Evolutionary conservation across 2,797 vertebrate genomes (phyloP), one percentile per base, ranked within the genome.

Genomic region (Microhierax caerulescens): DNA sequence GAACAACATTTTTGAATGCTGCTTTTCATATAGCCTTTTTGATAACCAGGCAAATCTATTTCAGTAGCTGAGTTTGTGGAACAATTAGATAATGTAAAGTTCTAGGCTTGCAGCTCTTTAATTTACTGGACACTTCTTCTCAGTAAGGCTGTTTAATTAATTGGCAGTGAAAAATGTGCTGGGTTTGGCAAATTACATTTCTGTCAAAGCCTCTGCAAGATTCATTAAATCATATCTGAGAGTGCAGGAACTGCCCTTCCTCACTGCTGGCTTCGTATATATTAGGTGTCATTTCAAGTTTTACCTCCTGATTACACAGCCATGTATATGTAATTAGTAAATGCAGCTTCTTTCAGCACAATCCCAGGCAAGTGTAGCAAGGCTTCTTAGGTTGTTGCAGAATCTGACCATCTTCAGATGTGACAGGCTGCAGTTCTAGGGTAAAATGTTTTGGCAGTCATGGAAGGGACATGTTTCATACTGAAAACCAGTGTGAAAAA

Each of bases 51-150:
- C 53, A 70, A 36, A 80, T 91, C 65, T 86, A 57, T 95, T 96
- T 94, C 56, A 84, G 75, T 80, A 92, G 84, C 74, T 80, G 73
- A 76, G 72, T 90, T 93, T 64, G 50, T 94, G 81, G 48, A 69
- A 97, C 95, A 92, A 97, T 97, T 94, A 97, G 93, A 96, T 96
- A 95, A 96, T 96, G 94, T 92, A 76, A 79, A 95, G 76, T 95
- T 85, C 65, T 69, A 93, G n/a, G 17, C 85, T 94, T 75, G 69
- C 39, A 70, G 68, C 86, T 97, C 79, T 94, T 96, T 96, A 94
- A 98, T 97, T 97, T 97, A 95, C 68, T 93, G 94, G 78, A 86
- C 80, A 82, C 57, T 93, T 73, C 85, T 95, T 89, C 88, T 96
- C 57, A 73, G 77, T 75, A 76, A 93, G 63, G 75, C 75, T 93